Evolutionary conservation across 2,113 vertebrate genomes (phyloP), one percentile per base, ranked within the genome.

Genomic region (Suricata suricatta): DNA sequence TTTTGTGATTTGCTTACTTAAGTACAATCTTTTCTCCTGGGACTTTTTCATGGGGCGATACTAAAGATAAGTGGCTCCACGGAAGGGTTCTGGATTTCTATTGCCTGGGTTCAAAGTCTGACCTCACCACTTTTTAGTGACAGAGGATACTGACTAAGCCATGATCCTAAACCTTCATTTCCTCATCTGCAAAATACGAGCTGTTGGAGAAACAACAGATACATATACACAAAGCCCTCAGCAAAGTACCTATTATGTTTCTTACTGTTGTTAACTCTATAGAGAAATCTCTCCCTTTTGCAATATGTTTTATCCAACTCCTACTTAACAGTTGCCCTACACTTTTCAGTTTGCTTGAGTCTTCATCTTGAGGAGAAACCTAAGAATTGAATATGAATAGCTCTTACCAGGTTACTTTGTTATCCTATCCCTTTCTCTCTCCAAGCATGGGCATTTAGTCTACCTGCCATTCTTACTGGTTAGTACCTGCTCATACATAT

Each of bases 1-100:
- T 89, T 96, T 57, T 72, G 17, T 90, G 19, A 81, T 63, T 72
- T 93, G 80, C 72, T 60, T 94, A 54, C n/a, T 89, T 77, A 77
- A 66, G 60, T 66, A 38, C 14, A 25, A 14, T 31, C 52, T 79
- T 93, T 95, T 25, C 74, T 90, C 50, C 0, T 35, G 17, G 16
- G 11, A 50, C 25, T 85, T 91, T 77, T 88, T 92, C 74, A 90
- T 41, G 63, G 60, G 35, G 14, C 80, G 83, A 86, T 14, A 35
- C 21, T 64, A 54, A 17, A 57, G 23, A 76, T 50, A 89, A 90
- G 17, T 92, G 52, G 50, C 63, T 93, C 52, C 23, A 60, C 3
- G 44, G 44, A 29, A 77, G 29, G n/a, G 31, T 17, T 95, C 69
- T 77, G 54, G 69, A 29, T 88, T 83, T 47, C 68, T 76, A 29